Evolutionary conservation across 2,888 invertebrate species (phyloP).

Genomic region (Orgyia antiqua): DNA sequence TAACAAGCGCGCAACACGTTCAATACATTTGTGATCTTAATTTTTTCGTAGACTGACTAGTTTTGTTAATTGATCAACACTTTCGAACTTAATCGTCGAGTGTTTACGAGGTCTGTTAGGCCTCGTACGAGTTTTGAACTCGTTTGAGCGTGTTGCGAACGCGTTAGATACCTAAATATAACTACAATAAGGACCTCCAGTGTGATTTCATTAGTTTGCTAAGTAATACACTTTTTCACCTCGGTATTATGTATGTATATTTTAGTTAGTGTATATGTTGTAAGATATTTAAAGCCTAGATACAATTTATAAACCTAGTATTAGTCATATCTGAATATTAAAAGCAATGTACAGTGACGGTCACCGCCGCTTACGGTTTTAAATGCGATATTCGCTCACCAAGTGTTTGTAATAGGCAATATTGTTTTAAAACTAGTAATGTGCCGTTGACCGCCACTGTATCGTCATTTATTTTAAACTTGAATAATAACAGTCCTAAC

Average conservation of each 20-base stretch:
- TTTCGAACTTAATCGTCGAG: constrained; percentile 13
- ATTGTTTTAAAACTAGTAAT: too few relatives aligned
- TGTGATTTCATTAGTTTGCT: constrained; percentile 36
- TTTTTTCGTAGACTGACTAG: constrained; percentile 30
- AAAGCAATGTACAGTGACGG: too few relatives aligned
- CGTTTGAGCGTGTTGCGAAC: constrained; percentile 20
- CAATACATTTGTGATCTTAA: constrained; percentile 26
- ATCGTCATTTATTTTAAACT: too few relatives aligned
- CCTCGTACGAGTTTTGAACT: constrained; percentile 7
- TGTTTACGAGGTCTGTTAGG: constrained; percentile 15
- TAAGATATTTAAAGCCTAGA: too few relatives aligned
- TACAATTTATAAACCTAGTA: too few relatives aligned
- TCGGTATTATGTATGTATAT: constrained; percentile 39
- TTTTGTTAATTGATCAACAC: constrained; percentile 27
- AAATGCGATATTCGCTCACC: too few relatives aligned
- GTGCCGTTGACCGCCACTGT: too few relatives aligned
- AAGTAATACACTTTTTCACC: constrained; percentile 51
- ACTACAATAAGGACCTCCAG: constrained; percentile 46
- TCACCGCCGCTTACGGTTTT: too few relatives aligned
- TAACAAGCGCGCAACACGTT: constrained; percentile 34
- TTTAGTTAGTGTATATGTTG: constrained; percentile 54
- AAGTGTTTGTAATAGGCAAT: too few relatives aligned
- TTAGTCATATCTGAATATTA: too few relatives aligned
- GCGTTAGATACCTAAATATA: constrained; percentile 31
- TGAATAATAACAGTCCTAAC: too few relatives aligned